A percentile compares a stretch with the other conserved stretches of the same genome.
phyloP scores from a whole-genome alignment of 2,888 invertebrate genomes.

The Emmelina monodactyla region DNA sequence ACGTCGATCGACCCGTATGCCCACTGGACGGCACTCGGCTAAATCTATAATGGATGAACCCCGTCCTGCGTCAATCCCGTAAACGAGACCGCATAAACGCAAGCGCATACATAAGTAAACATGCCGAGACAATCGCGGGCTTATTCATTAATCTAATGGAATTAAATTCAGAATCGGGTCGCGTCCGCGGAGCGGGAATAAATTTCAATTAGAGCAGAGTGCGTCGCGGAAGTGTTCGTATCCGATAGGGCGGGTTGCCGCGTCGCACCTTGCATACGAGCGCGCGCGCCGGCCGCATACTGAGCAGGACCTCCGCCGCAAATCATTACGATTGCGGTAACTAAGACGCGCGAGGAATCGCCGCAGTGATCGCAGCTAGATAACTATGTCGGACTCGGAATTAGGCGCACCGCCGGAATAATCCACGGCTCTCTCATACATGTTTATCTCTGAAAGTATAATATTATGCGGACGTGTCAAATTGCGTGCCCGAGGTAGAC shows the following conservation, averaged over 20 bases:
- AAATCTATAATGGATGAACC: conserved; percentile 65
- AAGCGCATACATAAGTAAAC: conserved; percentile 44
- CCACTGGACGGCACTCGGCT: conserved; percentile 40
- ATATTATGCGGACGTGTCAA: conserved; percentile 24
- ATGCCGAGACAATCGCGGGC: conserved; percentile 28
- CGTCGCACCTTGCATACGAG: conserved; percentile 42
- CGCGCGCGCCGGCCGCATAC: conserved; percentile 41
- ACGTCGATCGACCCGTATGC: conserved; percentile 33
- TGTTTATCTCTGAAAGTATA: conserved; percentile 14
- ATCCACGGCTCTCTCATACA: not conserved
- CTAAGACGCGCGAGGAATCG: conserved; percentile 57
- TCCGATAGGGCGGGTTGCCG: conserved; percentile 39
- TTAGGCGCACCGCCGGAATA: conserved; percentile 19
- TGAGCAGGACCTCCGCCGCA: conserved; percentile 50
- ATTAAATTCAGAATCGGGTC: conserved; percentile 27
- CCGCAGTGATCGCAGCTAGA: conserved; percentile 38
- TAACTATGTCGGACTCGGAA: conserved; percentile 40
- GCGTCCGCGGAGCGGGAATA: conserved; percentile 32
- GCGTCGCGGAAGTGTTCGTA: conserved; percentile 46
- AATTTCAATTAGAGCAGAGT: conserved; percentile 58
- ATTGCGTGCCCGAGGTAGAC: conserved; percentile 18
- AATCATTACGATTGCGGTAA: conserved; percentile 61
- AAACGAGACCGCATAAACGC: conserved; percentile 55
- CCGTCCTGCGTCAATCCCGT: conserved; percentile 52
- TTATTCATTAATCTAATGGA: conserved; percentile 37